phyloP scores from a whole-genome alignment of 2,113 vertebrate species.

The Irena cyanogastra region DNA sequence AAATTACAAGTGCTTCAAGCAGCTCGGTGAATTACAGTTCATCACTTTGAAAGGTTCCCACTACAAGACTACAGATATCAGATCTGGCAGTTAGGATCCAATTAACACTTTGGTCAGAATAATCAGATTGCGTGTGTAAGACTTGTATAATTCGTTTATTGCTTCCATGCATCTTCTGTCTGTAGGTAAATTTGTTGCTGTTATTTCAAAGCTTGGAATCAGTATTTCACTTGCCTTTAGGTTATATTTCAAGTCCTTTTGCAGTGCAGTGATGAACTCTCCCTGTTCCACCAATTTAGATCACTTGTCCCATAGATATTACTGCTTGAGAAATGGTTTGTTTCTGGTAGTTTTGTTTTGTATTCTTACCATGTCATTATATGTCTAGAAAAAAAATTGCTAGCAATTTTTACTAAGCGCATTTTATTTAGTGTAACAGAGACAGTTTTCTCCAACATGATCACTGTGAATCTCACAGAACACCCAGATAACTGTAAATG shows the following conservation, averaged over 20 bases:
- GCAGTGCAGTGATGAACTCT: slow-evolving; percentile 85
- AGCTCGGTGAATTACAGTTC: slow-evolving; percentile 98
- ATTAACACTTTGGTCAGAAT: slow-evolving; percentile 99
- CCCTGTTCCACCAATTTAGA: slow-evolving; percentile 88
- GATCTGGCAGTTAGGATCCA: slow-evolving; percentile 99
- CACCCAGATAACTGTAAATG: slow-evolving; percentile 71
- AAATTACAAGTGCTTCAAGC: slow-evolving; percentile 99
- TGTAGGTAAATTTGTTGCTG: slow-evolving; percentile 97
- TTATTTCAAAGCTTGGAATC: slow-evolving; percentile 90
- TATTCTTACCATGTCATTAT: slow-evolving; percentile 74
- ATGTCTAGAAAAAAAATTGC: slow-evolving; percentile 74
- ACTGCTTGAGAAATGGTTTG: slow-evolving; percentile 82
- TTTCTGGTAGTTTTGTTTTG: slow-evolving; percentile 85
- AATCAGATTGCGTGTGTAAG: slow-evolving; percentile 97
- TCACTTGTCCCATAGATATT: slow-evolving; percentile 85
- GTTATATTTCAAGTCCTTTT: slow-evolving; percentile 91
- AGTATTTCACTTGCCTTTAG: slow-evolving; percentile 82
- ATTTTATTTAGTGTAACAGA: slow-evolving; percentile 74
- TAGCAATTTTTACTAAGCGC: slow-evolving; percentile 75
- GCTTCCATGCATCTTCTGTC: slow-evolving; percentile 97
- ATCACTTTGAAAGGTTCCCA: slow-evolving; percentile 96
- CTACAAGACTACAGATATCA: slow-evolving; percentile 94
- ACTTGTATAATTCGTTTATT: slow-evolving; percentile 97
- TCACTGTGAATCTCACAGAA: slow-evolving; percentile 69
- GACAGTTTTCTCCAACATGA: slow-evolving; percentile 58